Evolutionary conservation across 1,140 invertebrate genomes (phyloP).

Genomic region (Pantala flavescens): DNA sequence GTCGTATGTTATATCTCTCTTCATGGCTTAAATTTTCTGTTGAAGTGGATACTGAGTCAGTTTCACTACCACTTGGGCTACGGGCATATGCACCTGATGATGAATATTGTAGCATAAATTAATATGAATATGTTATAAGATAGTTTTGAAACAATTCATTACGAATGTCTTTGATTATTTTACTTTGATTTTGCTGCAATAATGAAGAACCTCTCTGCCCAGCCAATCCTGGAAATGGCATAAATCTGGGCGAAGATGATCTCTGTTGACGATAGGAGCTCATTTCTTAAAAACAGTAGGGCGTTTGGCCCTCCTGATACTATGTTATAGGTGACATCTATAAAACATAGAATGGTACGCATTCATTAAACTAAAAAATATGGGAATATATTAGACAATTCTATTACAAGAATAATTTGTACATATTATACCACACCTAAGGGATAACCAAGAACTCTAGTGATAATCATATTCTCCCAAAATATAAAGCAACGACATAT

Average conservation of each 20-base stretch:
- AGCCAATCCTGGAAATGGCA: background rate
- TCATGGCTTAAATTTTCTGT: slow-evolving; percentile 81
- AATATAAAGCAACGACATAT: too few relatives aligned
- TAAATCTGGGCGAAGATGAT: background rate
- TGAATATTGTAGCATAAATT: background rate
- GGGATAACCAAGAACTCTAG: too few relatives aligned
- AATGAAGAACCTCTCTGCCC: background rate
- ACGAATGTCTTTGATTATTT: background rate
- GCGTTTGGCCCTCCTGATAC: too few relatives aligned
- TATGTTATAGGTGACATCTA: too few relatives aligned
- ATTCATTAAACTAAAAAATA: too few relatives aligned
- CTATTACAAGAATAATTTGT: background rate
- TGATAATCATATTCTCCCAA: too few relatives aligned
- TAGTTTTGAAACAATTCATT: background rate
- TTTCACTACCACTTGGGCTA: slow-evolving; percentile 75
- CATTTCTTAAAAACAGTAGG: background rate
- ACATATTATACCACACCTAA: background rate
- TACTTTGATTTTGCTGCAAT: background rate
- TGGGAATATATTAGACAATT: background rate
- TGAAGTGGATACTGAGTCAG: slow-evolving; percentile 72
- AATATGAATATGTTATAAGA: background rate
- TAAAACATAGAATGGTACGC: too few relatives aligned
- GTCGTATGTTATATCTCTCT: slow-evolving; percentile 69
- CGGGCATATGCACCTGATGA: background rate
- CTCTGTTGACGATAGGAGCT: background rate